A percentile compares a stretch with the other conserved stretches of the same genome.
These are phyloP conservation scores for Endotricha flammealis DNA, from an alignment of 2,888 invertebrate genomes.

Conservation along the genomic window DNA sequence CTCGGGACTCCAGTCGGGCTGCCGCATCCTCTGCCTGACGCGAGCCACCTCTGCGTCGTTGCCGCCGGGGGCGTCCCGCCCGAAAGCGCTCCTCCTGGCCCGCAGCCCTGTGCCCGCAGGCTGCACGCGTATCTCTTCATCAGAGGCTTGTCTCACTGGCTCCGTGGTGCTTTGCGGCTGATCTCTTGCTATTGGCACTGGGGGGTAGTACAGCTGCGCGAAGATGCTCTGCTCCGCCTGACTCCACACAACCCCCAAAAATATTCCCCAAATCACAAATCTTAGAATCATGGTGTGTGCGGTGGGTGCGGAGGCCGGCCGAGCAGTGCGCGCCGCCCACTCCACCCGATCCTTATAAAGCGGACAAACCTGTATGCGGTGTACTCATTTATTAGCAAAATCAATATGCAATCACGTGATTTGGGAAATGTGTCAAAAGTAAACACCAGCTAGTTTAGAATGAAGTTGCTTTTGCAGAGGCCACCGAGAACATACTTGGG, in stretches of 20 bases:
- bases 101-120: slow-evolving; percentile 9
- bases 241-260: slow-evolving; percentile 11
- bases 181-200: background rate
- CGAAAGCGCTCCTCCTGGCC: slow-evolving; percentile 24
- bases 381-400: too few relatives aligned
- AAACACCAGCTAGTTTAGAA: too few relatives aligned
- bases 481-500: too few relatives aligned
- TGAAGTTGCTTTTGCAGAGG: too few relatives aligned
- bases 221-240: slow-evolving; percentile 25
- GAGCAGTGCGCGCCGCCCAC: too few relatives aligned
- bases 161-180: background rate
- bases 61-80: slow-evolving; percentile 17
- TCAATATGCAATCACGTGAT: too few relatives aligned
- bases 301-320: background rate
- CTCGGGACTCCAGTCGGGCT: too few relatives aligned
- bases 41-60: slow-evolving; percentile 22
- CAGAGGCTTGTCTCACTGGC: background rate
- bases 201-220: slow-evolving; percentile 24
- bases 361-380: too few relatives aligned
- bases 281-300: slow-evolving; percentile 8
- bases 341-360: too few relatives aligned
- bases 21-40: slow-evolving; percentile 10
- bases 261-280: background rate
- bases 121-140: background rate
- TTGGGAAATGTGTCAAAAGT: too few relatives aligned